Evolutionary conservation across 1,140 invertebrate species (phyloP).

Genomic region (Nilaparvata lugens): DNA sequence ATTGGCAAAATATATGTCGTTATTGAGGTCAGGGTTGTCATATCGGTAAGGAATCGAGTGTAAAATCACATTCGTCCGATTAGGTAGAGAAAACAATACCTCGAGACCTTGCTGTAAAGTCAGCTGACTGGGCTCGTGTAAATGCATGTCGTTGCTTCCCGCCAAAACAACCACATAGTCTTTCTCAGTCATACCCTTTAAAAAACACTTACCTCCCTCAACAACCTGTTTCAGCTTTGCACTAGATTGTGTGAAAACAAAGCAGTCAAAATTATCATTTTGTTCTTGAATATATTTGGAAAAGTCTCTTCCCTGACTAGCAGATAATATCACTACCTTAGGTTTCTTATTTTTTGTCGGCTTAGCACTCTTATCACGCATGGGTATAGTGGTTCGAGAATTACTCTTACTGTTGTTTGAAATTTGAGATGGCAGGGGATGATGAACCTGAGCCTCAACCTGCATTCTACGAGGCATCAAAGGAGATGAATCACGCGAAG

Average conservation of each 20-base stretch:
- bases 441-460: neutral
- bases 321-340: slow-evolving; percentile 1
- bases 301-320: slow-evolving; percentile 6
- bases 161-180: slow-evolving; percentile 5
- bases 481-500: too few species aligned
- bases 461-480: too few species aligned
- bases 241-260: slow-evolving; percentile 5
- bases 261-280: neutral
- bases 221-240: slow-evolving; percentile 5
- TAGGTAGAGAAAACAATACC: neutral
- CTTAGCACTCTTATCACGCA: neutral
- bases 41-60: neutral
- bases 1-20: slow-evolving; percentile 1
- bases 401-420: neutral
- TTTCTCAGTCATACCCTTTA: neutral
- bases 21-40: slow-evolving; percentile 1
- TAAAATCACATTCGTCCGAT: neutral
- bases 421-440: too few species aligned
- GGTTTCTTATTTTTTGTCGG: neutral
- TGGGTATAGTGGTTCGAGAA: neutral
- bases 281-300: neutral
- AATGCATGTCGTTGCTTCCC: slow-evolving; percentile 1
- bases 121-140: slow-evolving; percentile 2
- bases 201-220: neutral
- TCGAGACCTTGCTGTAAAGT: slow-evolving; percentile 3